Evolutionary conservation across 2,888 invertebrate species (phyloP), one percentile per base, ranked within the genome.

Genomic region (Drepanosiphum platanoidis): DNA sequence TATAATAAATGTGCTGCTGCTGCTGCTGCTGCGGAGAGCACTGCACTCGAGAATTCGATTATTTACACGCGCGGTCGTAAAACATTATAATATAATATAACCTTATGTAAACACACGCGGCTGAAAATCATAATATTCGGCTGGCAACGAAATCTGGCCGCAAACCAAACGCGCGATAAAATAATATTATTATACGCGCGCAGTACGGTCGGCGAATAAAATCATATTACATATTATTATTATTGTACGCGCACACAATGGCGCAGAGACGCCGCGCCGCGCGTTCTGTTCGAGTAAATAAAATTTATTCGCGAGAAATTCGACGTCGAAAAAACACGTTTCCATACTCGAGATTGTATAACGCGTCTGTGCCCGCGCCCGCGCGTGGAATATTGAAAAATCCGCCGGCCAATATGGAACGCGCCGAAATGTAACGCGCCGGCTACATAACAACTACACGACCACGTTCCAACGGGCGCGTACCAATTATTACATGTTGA

Each of bases 231-330:
- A n/a, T n/a, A n/a, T n/a, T n/a, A n/a, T n/a, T n/a, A n/a, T n/a
- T n/a, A n/a, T n/a, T n/a, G 46, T 32, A 34, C 22, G 36, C n/a
- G 30, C 27, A 32, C 22, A 18, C 7, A 2, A 1, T 30, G n/a
- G 64, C 30, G 30, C 64, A 64, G 64, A 64, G 64, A 30, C 27
- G 27, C 30, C 64, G 46, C 3, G 13, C 11, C 39, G 15, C 1
- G n/a, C 34, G 68, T n/a, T n/a, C n/a, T n/a, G n/a, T n/a, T n/a
- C n/a, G n/a, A n/a, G n/a, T n/a, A n/a, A n/a, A n/a, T 46, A 34
- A 68, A 79, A 66, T 79, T 46, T 79, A 79, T 79, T 66, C 52
- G 22, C 46, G 32, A 32, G 68, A 68, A 79, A 68, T 68, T 46
- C 32, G 46, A 68, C 46, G 30, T 30, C 18, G n/a, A 68, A 66